phyloP scores from a whole-genome alignment of 2,888 invertebrate species.

The Acrocyrtus sp. region DNA sequence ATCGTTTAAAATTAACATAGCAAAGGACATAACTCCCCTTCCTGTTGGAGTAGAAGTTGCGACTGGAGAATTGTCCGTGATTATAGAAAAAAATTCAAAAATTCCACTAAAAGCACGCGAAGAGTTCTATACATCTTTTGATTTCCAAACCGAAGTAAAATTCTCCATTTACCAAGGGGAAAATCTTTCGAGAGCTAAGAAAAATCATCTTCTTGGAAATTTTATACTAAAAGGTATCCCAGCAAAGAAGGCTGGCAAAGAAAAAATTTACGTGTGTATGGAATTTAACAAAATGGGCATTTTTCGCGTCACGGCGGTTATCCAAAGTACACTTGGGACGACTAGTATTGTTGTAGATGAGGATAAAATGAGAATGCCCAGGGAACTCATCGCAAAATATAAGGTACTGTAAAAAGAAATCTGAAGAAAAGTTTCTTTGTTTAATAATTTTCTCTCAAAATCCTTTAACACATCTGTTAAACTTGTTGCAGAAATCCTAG shows the following conservation, averaged over 20 bases:
- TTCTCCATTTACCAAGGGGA: conserved; percentile 53
- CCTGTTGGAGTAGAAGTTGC: conserved; percentile 44
- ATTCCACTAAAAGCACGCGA: conserved; percentile 45
- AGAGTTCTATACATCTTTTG: conserved; percentile 39
- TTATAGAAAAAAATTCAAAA: conserved; percentile 40
- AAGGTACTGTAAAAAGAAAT: no score
- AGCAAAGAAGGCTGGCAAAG: conserved; percentile 34
- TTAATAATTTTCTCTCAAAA: no score
- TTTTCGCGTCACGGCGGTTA: conserved; percentile 36
- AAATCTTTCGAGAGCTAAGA: conserved; percentile 1
- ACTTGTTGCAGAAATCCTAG: no score
- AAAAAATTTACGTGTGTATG: conserved; percentile 49
- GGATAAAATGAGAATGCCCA: conserved; percentile 38
- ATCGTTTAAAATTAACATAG: conserved; percentile 31
- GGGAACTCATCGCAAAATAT: no score
- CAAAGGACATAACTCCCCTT: conserved; percentile 50
- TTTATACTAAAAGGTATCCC: conserved; percentile 52
- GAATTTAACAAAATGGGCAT: conserved; percentile 45
- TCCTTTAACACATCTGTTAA: no score
- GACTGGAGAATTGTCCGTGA: conserved; percentile 27
- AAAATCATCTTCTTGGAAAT: conserved; percentile 44
- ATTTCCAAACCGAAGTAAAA: conserved; percentile 51
- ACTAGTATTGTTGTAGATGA: conserved; percentile 24
- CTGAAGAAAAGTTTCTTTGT: no score
- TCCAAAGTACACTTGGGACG: conserved; percentile 35